Conservation (phyloP, 1,140 invertebrate species). For the Popillia japonica region DNA sequence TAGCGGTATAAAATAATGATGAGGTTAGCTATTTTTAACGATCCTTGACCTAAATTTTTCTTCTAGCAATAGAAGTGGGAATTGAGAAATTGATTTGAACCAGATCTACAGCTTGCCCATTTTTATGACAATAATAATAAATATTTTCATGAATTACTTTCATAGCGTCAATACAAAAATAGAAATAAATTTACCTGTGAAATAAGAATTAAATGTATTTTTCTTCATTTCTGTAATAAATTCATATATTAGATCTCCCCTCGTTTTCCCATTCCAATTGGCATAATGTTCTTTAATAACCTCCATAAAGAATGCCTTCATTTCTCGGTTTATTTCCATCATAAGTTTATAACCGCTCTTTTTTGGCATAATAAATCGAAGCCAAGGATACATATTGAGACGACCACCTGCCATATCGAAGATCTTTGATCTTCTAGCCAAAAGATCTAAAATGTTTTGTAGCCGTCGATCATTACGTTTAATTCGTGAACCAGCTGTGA, state of each 20-base stretch:
- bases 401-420: slow-evolving; percentile 77
- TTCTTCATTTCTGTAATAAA: slow-evolving; percentile 75
- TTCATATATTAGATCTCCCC: slow-evolving; percentile 78
- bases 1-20: no score
- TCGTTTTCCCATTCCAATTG: slow-evolving; percentile 62
- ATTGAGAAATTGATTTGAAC: no score
- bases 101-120: no score
- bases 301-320: slow-evolving; percentile 67
- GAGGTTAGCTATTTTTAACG: no score
- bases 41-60: no score
- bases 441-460: slow-evolving; percentile 67
- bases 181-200: slow-evolving; percentile 64
- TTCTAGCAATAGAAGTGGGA: no score
- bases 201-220: slow-evolving; percentile 60
- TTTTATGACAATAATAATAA: no score
- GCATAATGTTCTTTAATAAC: slow-evolving; percentile 70
- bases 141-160: neutral
- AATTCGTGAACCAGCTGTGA: slow-evolving; percentile 70
- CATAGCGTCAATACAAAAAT: neutral
- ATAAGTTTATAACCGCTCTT: slow-evolving; percentile 74
- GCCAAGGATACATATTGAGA: slow-evolving; percentile 74
- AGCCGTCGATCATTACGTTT: slow-evolving; percentile 65
- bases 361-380: slow-evolving; percentile 73
- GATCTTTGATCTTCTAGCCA: slow-evolving; percentile 68
- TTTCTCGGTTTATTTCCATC: slow-evolving; percentile 68